A percentile compares a stretch with the other conserved stretches of the same genome.
phyloP scores from a whole-genome alignment of 1,140 invertebrate species.

The Penaeus japonicus region DNA sequence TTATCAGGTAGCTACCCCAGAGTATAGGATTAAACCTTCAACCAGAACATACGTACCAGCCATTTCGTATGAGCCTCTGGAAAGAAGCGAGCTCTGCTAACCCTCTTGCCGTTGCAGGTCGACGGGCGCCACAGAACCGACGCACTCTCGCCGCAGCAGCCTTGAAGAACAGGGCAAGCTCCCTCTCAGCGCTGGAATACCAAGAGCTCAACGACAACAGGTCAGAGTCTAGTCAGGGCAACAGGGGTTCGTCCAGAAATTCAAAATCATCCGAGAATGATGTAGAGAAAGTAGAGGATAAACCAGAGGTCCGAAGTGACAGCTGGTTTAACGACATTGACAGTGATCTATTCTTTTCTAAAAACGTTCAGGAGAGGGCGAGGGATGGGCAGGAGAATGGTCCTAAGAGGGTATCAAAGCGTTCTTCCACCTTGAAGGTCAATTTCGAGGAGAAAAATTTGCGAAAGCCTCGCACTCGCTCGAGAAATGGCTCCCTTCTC shows the following conservation, averaged over 20 bases:
- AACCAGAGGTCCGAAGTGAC: not conserved
- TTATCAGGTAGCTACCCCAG: too few species aligned
- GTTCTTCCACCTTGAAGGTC: not conserved
- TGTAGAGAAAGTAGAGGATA: slow-evolving; percentile 18
- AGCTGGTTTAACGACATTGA: not conserved
- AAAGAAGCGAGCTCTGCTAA: not conserved
- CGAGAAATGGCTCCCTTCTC: slow-evolving; percentile 22
- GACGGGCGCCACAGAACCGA: slow-evolving; percentile 33
- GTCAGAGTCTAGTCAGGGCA: slow-evolving; percentile 51
- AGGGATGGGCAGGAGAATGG: not conserved
- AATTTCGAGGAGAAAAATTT: not conserved
- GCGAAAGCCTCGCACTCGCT: not conserved
- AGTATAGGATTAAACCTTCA: too few species aligned
- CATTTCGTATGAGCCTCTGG: too few species aligned
- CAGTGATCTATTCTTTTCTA: not conserved
- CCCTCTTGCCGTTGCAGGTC: slow-evolving; percentile 17
- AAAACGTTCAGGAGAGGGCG: not conserved
- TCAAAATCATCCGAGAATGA: slow-evolving; percentile 29
- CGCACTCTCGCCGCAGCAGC: not conserved
- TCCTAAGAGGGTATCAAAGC: not conserved
- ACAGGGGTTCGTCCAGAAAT: slow-evolving; percentile 11
- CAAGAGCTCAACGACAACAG: slow-evolving; percentile 47
- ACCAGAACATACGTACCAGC: too few species aligned
- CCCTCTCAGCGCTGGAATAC: slow-evolving; percentile 39
- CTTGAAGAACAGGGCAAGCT: slow-evolving; percentile 47